phyloP scores from a whole-genome alignment of 2,113 vertebrate species.

The Erythrocercus mccallii region DNA sequence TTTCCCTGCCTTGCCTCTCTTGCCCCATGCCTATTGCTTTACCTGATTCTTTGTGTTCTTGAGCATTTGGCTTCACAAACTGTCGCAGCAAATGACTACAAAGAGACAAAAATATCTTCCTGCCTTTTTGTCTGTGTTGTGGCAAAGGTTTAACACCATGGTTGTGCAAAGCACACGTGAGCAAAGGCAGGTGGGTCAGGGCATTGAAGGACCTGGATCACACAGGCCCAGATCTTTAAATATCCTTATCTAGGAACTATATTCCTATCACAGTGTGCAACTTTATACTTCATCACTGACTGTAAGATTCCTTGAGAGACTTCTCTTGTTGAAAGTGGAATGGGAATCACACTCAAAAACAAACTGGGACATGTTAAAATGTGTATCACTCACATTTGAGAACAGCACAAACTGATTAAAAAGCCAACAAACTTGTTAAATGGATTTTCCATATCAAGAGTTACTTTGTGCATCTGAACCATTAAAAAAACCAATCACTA shows the following conservation, averaged over 20 bases:
- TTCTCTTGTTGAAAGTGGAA: neutral
- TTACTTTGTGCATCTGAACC: neutral
- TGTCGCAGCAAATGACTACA: rapidly evolving
- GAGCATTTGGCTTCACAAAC: neutral
- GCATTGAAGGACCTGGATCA: neutral
- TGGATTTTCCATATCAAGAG: neutral
- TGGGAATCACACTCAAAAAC: neutral
- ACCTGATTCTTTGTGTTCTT: neutral
- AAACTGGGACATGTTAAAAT: neutral
- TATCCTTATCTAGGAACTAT: neutral
- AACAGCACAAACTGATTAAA: neutral
- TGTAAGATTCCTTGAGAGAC: neutral
- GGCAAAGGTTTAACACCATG: neutral
- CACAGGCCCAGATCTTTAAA: neutral
- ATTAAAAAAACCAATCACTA: neutral
- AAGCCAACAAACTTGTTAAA: neutral
- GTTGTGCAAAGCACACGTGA: neutral
- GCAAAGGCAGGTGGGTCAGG: neutral
- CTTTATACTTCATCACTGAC: neutral
- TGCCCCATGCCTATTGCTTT: neutral
- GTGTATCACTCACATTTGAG: neutral
- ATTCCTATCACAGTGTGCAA: neutral
- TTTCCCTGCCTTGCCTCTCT: neutral
- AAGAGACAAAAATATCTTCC: neutral
- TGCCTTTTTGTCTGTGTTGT: neutral